Percentiles rank a stretch among this genome's conserved stretches.
phyloP scores from a whole-genome alignment of 2,888 invertebrate genomes.

The Heteromyza rotundicornis region DNA sequence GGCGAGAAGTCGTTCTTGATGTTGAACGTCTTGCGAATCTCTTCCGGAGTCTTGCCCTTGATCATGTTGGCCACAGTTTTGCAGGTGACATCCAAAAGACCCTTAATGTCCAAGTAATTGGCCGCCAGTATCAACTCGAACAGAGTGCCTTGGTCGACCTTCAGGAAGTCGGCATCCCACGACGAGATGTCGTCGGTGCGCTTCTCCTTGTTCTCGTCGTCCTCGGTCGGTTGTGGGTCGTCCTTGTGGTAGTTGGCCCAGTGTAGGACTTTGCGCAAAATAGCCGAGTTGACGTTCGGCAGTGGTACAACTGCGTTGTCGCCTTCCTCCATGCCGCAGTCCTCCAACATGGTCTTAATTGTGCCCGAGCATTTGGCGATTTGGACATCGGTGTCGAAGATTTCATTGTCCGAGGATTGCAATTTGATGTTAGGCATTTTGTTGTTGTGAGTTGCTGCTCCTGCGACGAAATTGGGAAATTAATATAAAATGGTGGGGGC shows the following conservation, averaged over 20 bases:
- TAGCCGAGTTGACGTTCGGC: constrained; percentile 97
- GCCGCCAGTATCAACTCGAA: constrained; percentile 97
- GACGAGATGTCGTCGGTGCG: constrained; percentile 98
- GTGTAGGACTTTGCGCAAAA: constrained; percentile 90
- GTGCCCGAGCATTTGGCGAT: constrained; percentile 98
- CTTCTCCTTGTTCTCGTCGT: constrained; percentile 97
- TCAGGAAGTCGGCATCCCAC: constrained; percentile 99
- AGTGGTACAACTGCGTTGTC: constrained; percentile 95
- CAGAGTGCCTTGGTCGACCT: constrained; percentile 96
- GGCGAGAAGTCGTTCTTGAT: constrained; percentile 97
- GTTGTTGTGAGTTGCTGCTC: too few species aligned
- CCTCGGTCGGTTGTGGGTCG: constrained; percentile 94
- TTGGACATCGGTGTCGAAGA: constrained; percentile 95
- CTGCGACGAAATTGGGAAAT: too few species aligned
- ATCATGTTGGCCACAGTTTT: constrained; percentile 99
- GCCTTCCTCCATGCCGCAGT: constrained; percentile 86
- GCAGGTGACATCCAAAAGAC: constrained; percentile 95
- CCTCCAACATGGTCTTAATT: constrained; percentile 98
- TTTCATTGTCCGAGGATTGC: constrained; percentile 93
- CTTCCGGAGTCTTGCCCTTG: constrained; percentile 97
- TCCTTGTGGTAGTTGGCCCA: constrained; percentile 95
- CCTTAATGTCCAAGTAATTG: constrained; percentile 95
- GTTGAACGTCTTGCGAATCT: constrained; percentile 95
- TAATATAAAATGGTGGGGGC: too few species aligned
- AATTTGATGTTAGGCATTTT: constrained; percentile 91